Base-by-base conservation (phyloP, 2,797 vertebrate genomes). In the Phataginus tetradactyla region DNA sequence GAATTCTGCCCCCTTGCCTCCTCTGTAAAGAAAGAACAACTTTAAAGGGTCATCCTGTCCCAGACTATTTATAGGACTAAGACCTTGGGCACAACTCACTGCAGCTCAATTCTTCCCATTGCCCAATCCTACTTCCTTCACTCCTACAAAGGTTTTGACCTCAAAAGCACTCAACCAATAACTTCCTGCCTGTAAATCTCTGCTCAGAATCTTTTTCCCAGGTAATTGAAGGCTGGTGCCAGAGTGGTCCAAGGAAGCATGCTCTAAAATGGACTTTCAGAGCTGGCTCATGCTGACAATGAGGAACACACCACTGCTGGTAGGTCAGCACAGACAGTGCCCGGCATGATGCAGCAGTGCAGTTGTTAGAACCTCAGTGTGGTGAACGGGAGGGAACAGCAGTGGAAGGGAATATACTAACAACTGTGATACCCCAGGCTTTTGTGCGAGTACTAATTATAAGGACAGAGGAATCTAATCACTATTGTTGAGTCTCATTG, bases 191-290 rank as follows among this genome's bases (percentile, higher is more conserved):
- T 63, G 7, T 49, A 83, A 79, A 90, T 57, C 63, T 68, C 45
- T 79, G 63, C 11, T 78, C 91, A 49, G 39, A 93, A 93, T 57
- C 71, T 90, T 25, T 90, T 90, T 59, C n/a, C 15, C 63, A 90
- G 27, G 53, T 59, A 78, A 78, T 37, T 18, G 49, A 83, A 69
- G 29, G 14, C 42, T 92, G 83, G 72, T 86, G 32, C 34, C 55
- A 55, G 18, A 55, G 32, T 71, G 63, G 14, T 79, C 64, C 72
- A 93, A 79, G 21, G 59, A 72, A 79, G 57, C 32, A 64, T 55
- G 37, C 18, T 55, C 29, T 45, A 77, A 86, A 42, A 88, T 45
- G 71, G 57, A 5, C 23, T 68, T 83, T 77, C 34, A 77, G 51
- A 77, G 78, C 42, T 78, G 79, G 23, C 49, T 90, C 81, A 71